phyloP scores from a whole-genome alignment of 2,113 vertebrate genomes.

The Actinemys pallida region DNA sequence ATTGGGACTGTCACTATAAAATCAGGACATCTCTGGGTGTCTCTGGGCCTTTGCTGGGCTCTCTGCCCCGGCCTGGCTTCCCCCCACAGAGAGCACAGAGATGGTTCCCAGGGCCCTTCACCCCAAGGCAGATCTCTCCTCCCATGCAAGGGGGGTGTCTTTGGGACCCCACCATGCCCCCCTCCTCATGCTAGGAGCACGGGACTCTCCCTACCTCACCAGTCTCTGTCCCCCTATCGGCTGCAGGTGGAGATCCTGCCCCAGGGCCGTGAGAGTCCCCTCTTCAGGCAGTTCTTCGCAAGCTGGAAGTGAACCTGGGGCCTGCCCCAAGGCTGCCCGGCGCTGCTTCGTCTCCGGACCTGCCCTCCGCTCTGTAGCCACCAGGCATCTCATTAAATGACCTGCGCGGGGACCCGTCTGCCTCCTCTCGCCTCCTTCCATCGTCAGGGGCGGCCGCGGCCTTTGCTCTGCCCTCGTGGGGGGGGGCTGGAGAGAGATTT shows the following conservation, averaged over 20 bases:
- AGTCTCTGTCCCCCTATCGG: neutral
- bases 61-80: neutral
- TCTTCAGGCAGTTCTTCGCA: conserved; percentile 95
- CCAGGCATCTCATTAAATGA: neutral
- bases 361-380: neutral
- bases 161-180: fast-evolving
- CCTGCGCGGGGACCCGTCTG: neutral
- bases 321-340: fast-evolving
- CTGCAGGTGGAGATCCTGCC: conserved; percentile 92
- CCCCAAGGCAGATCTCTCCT: neutral
- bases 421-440: neutral
- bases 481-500: no score
- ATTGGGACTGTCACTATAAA: no score
- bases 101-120: neutral
- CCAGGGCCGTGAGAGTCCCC: conserved; percentile 87
- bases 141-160: neutral
- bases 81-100: neutral
- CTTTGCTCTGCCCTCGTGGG: neutral
- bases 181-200: fast-evolving
- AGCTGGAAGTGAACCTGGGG: conserved; percentile 83
- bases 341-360: neutral
- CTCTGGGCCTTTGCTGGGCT: neutral
- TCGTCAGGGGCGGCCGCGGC: neutral
- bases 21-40: neutral
- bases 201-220: neutral